These are phyloP conservation scores for Caenorhabditis becei DNA, from an alignment of 2,888 invertebrate species.

Conservation along the genomic window DNA sequence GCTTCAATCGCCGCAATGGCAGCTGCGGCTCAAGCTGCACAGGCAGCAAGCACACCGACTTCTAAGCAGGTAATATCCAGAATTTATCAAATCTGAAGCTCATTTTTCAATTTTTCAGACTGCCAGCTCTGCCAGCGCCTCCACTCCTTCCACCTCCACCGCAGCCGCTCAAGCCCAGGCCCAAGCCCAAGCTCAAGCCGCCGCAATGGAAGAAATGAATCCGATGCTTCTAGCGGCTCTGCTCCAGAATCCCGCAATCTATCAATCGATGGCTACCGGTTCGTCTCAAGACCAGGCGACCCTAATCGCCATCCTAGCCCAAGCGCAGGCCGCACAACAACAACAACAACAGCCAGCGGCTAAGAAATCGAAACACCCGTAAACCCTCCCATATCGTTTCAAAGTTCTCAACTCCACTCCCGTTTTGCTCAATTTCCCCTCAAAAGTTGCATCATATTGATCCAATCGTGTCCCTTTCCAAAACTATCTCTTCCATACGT, in stretches of 20 bases:
- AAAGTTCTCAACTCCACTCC: background rate
- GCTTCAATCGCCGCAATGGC: slow-evolving; percentile 36
- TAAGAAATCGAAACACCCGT: slow-evolving; percentile 59
- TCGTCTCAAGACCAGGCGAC: slow-evolving; percentile 27
- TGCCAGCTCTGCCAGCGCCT: slow-evolving; percentile 12
- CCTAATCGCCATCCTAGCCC: slow-evolving; percentile 21
- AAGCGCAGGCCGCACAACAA: slow-evolving; percentile 31
- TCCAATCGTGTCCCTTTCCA: slow-evolving; percentile 2
- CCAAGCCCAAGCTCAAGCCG: background rate
- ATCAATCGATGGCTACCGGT: slow-evolving; percentile 46
- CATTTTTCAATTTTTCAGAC: slow-evolving; percentile 12
- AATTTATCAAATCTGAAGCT: background rate
- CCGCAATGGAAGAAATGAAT: slow-evolving; percentile 52
- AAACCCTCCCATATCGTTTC: slow-evolving; percentile 2
- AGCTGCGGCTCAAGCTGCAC: slow-evolving; percentile 28
- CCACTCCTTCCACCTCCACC: slow-evolving; percentile 29
- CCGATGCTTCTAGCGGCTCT: slow-evolving; percentile 51
- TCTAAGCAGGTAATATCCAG: slow-evolving; percentile 20
- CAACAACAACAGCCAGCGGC: slow-evolving; percentile 22
- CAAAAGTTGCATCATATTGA: slow-evolving; percentile 46
- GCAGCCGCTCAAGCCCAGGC: background rate
- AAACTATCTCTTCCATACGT: background rate
- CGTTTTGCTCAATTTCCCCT: slow-evolving; percentile 31
- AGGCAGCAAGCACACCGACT: slow-evolving; percentile 25
- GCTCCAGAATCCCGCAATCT: slow-evolving; percentile 62